phyloP scores from a whole-genome alignment of 2,113 vertebrate species.

The Corythornis vintsioides region DNA sequence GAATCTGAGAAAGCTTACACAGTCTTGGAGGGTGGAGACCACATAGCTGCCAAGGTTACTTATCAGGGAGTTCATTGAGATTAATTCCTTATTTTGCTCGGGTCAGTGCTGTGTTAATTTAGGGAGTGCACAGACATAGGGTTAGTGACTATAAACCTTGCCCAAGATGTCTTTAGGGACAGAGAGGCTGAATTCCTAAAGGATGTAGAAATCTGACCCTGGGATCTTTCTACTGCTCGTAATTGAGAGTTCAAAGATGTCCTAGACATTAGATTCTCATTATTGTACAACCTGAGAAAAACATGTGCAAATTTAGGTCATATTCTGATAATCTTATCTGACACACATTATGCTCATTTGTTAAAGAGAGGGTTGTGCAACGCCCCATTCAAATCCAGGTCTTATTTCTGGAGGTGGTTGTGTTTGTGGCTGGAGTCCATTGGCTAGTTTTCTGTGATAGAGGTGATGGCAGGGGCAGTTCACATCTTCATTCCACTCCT shows the following conservation, averaged over 20 bases:
- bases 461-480: not conserved
- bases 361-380: not conserved
- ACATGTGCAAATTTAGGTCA: not conserved
- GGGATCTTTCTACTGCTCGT: not conserved
- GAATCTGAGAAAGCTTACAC: slow-evolving; percentile 19
- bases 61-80: not conserved
- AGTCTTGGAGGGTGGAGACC: not conserved
- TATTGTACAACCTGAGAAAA: not conserved
- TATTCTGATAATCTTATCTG: not conserved
- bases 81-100: not conserved
- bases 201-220: not conserved
- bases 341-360: not conserved
- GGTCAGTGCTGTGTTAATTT: slow-evolving; percentile 6
- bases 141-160: not conserved
- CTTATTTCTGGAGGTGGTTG: not conserved
- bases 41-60: not conserved
- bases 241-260: not conserved
- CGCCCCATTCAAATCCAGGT: not conserved
- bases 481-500: not conserved
- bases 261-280: not conserved
- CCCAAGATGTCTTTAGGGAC: not conserved
- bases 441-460: not conserved
- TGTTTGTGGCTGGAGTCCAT: not conserved
- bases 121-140: not conserved
- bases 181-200: not conserved